Evolutionary conservation across 2,797 vertebrate species (phyloP), one percentile per base, ranked within the genome.

Genomic region (Smutsia gigantea): DNA sequence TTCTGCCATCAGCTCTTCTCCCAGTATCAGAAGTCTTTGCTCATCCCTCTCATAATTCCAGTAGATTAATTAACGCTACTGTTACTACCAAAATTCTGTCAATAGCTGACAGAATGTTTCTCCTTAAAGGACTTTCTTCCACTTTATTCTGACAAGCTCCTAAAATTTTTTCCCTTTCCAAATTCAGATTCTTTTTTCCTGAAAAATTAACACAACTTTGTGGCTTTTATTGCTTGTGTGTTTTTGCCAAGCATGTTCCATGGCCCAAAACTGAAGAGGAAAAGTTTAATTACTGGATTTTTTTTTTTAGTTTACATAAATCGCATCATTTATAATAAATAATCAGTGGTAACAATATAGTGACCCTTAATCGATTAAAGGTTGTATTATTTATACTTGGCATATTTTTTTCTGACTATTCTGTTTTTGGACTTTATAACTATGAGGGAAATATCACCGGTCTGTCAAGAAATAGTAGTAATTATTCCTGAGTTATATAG

Each of bases 181-280:
- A 95, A 85, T 84, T 23, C 31, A 93, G n/a, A 42, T 23, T 64
- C 69, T 72, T 75, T 55, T 90, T 81, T 64, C 2, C 46, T 27
- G 3, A 87, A 92, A 72, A 83, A 57, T 71, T 61, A 93, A 39
- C 63, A 82, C 49, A 86, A 37, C 31, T 57, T 91, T 0, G n/a
- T 95, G 0, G 57, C 90, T 4, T 94, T 23, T 23, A 0, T 93
- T 96, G 85, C 53, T 3, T 98, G 98, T 98, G 92, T 96, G 85
- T 90, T 89, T 97, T 98, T 98, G 89, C 85, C 94, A 97, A 93
- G 94, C 63, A 90, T 98, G 85, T 97, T 93, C 97, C 94, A 97
- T 95, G 92, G 85, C 96, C 93, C 90, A 95, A 97, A 97, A 97
- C 96, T 81, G 88, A 97, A 97, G 90, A 95, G 77, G 83, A 94